Evolutionary conservation across 2,888 invertebrate species (phyloP).

Genomic region (Microplitis manilae): DNA sequence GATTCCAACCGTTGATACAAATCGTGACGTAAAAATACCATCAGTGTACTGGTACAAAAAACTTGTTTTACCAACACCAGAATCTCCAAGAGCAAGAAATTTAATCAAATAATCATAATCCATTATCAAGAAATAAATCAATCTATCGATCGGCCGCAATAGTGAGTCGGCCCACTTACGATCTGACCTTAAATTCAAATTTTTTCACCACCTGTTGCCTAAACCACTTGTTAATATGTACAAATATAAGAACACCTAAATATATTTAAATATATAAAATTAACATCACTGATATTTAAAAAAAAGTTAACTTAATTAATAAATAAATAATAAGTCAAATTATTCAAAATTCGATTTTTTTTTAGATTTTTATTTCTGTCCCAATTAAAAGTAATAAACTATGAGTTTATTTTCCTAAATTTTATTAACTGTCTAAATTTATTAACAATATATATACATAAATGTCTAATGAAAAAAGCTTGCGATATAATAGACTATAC

Average conservation of each 20-base stretch:
- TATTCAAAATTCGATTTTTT: too few species aligned
- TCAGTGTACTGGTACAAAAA: conserved; percentile 97
- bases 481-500: background rate
- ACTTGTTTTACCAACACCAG: conserved; percentile 97
- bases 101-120: conserved; percentile 95
- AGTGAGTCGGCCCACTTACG: background rate
- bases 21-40: conserved; percentile 91
- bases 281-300: too few species aligned
- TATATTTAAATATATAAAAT: background rate
- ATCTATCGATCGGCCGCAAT: background rate
- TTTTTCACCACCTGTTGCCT: background rate
- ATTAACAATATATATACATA: background rate
- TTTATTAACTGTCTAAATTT: too few species aligned
- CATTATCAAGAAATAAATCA: conserved; percentile 68
- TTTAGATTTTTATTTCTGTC: too few species aligned
- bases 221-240: background rate
- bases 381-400: too few species aligned
- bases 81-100: conserved; percentile 95
- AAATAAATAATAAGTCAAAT: too few species aligned
- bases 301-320: too few species aligned
- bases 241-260: background rate
- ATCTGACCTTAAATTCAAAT: background rate
- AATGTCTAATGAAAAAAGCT: background rate
- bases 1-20: conserved; percentile 97
- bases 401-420: too few species aligned